These are phyloP conservation scores for Platycercus adscitus DNA, from an alignment of 2,113 vertebrate species.

Conservation along the genomic window DNA sequence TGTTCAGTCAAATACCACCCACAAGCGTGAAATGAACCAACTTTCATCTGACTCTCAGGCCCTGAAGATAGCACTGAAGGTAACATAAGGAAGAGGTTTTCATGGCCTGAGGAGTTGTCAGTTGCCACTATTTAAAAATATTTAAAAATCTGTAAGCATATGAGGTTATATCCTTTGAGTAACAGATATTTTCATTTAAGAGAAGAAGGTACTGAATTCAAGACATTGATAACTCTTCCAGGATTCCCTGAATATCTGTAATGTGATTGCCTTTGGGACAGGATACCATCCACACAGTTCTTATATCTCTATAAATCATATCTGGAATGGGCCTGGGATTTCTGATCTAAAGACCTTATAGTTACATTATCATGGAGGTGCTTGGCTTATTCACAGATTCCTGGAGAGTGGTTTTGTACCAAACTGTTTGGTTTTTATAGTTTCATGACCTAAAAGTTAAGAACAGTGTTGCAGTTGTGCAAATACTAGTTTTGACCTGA, in stretches of 20 bases:
- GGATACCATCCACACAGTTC: neutral
- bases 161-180: neutral
- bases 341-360: neutral
- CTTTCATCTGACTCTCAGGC: constrained; percentile 76
- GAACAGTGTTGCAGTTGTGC: neutral
- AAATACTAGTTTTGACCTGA: neutral
- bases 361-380: neutral
- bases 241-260: neutral
- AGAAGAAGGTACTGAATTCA: neutral
- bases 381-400: neutral
- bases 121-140: neutral
- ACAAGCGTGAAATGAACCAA: constrained; percentile 79
- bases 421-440: neutral
- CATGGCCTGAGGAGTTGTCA: neutral
- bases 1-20: constrained; percentile 75
- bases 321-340: neutral
- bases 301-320: neutral
- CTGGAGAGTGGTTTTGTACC: neutral
- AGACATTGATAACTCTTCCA: neutral
- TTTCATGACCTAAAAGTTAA: neutral
- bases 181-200: neutral
- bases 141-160: neutral
- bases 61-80: constrained; percentile 80
- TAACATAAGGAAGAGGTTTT: constrained; percentile 50
- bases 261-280: neutral